Base-by-base conservation (phyloP, 2,113 vertebrate species). In the Gallinago paraguaiae region DNA sequence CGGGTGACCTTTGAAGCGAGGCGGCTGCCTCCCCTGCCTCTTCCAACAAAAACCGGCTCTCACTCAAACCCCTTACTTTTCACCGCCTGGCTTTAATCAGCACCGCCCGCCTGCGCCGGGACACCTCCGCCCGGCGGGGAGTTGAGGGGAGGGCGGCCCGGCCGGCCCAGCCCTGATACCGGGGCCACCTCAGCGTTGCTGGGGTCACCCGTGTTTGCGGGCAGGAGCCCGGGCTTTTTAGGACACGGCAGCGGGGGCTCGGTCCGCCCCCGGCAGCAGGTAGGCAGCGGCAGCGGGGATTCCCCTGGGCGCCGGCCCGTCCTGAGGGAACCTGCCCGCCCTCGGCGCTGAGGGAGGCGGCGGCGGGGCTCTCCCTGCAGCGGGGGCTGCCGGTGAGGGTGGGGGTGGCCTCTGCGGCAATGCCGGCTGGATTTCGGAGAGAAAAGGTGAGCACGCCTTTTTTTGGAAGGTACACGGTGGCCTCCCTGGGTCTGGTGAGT, bases 181-280 rank as follows among this genome's bases (percentile, higher is more conserved):
- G 8, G 16, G 24, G 27, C 5, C 25, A 0, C 22, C 17, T 2
- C 56, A 1, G 4, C 4, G 6, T 3, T 2, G 17, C 1, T 15
- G 17, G 43, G 43, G 20, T 0, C 27, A 3, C 1, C 2, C 22
- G 0, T 23, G 30, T 14, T 31, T 1, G 60, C 23, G 51, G 51
- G 27, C 51, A 15, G 15, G 27, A 14, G 37, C 54, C 27, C 10
- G n/a, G 33, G 5, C 41, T 46, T 2, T 5, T 19, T 1, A 20
- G 41, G 37, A 28, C 37, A 9, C 8, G 33, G 76, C 80, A 31
- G 59, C 17, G 19, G 33, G 28, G 41, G 4, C 25, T 43, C 30
- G 6, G 13, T 41, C 24, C 10, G 18, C 4, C 56, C 11, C 16
- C 7, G 39, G 25, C 37, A 39, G 50, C 39, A 77, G 86, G 93